Evolutionary conservation across 2,888 invertebrate species (phyloP).

Genomic region (Lissocephala sabroskyi): DNA sequence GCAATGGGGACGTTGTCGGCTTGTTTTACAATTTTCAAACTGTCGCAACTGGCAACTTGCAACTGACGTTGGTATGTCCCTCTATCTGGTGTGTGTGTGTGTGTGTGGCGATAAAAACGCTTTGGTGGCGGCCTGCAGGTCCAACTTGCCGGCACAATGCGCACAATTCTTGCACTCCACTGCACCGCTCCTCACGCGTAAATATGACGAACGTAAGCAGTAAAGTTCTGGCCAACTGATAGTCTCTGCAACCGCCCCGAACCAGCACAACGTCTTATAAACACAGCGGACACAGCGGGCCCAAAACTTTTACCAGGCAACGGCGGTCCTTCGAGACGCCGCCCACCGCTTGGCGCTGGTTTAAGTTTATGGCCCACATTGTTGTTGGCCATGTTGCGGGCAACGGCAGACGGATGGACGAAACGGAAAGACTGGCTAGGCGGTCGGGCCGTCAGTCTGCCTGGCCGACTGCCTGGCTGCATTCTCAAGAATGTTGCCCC

Average conservation of each 20-base stretch:
- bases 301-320: conserved; percentile 45
- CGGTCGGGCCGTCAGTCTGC: neutral
- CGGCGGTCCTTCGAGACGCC: conserved; percentile 5
- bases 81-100: too few relatives aligned
- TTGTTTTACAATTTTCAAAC: conserved; percentile 64
- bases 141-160: neutral
- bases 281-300: conserved; percentile 27
- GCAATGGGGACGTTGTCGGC: conserved; percentile 29
- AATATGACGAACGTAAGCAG: conserved; percentile 66
- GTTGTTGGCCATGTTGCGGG: conserved; percentile 10
- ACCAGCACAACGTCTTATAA: conserved; percentile 27
- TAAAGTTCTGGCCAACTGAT: conserved; percentile 65
- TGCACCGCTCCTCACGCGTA: conserved; percentile 46
- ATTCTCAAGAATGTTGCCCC: conserved; percentile 52
- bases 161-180: neutral
- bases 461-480: conserved; percentile 37
- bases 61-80: too few relatives aligned
- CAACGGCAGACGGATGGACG: too few relatives aligned
- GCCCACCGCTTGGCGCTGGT: conserved; percentile 15
- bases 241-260: conserved; percentile 16
- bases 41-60: conserved; percentile 58
- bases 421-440: too few relatives aligned
- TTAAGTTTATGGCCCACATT: conserved; percentile 55
- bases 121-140: conserved; percentile 1
- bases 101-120: conserved; percentile 24